phyloP scores from a whole-genome alignment of 35 echinoderm and acorn worm species.

The Ptychodera flava region DNA sequence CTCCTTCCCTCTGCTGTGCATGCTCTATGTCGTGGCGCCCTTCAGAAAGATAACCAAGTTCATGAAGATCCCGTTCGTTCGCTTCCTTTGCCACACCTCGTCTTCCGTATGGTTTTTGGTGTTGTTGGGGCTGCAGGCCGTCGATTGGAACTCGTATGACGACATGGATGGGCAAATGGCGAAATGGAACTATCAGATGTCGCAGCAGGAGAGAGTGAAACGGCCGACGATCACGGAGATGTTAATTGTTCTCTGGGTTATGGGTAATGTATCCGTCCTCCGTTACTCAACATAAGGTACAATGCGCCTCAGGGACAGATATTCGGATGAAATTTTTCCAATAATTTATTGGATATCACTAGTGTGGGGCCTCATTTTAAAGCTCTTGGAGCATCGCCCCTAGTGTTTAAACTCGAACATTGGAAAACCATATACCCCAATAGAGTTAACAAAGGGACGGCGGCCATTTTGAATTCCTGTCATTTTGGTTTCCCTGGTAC shows the following conservation, averaged over 20 bases:
- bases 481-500: too few species aligned
- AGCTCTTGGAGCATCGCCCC: too few species aligned
- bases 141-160: neutral
- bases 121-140: slow-evolving; percentile 79
- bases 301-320: too few species aligned
- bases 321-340: too few species aligned
- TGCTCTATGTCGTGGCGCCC: slow-evolving; percentile 80
- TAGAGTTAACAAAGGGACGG: too few species aligned
- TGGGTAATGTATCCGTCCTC: slow-evolving; percentile 76
- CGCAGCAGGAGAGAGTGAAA: slow-evolving; percentile 22
- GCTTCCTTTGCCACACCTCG: slow-evolving; percentile 85
- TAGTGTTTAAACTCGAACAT: too few species aligned
- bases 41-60: slow-evolving; percentile 58
- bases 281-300: too few species aligned
- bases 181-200: neutral
- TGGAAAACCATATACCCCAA: too few species aligned
- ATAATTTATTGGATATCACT: too few species aligned
- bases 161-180: neutral
- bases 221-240: slow-evolving; percentile 56
- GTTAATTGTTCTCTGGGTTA: slow-evolving; percentile 75
- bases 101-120: slow-evolving; percentile 66
- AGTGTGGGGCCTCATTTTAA: too few species aligned
- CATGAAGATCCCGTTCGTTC: slow-evolving; percentile 84
- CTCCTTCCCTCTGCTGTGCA: slow-evolving; percentile 70
- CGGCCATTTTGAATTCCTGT: too few species aligned